Conservation (phyloP, 2,888 invertebrate genomes). For the Falcaria lacertinaria region DNA sequence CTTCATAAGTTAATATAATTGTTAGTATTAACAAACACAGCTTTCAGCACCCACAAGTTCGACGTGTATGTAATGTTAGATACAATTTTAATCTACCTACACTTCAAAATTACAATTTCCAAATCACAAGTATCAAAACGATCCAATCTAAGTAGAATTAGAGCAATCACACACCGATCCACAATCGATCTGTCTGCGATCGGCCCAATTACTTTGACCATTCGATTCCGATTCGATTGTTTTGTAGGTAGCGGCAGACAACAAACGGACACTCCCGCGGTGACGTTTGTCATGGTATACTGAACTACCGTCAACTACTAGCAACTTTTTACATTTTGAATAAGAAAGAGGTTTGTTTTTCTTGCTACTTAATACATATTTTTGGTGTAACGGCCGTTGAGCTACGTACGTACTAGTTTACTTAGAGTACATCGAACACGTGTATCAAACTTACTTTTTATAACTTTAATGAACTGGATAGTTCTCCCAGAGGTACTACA, state of each 20-base stretch:
- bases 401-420: too few species aligned
- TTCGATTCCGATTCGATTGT: constrained; percentile 61
- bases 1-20: too few species aligned
- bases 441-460: too few species aligned
- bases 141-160: constrained; percentile 11
- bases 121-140: constrained; percentile 18
- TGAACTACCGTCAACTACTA: background rate
- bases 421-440: too few species aligned
- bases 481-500: too few species aligned
- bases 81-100: too few species aligned
- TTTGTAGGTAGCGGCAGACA: constrained; percentile 38
- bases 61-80: too few species aligned
- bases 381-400: too few species aligned
- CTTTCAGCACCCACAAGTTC: too few species aligned
- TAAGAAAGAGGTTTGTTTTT: constrained; percentile 1
- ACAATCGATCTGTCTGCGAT: constrained; percentile 52
- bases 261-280: constrained; percentile 43
- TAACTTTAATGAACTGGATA: too few species aligned
- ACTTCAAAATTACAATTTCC: background rate
- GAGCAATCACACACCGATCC: constrained; percentile 45
- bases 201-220: constrained; percentile 52
- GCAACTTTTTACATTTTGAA: constrained; percentile 1
- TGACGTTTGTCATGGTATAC: constrained; percentile 57
- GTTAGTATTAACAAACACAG: too few species aligned
- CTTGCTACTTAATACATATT: too few species aligned